These are phyloP conservation scores for Macrotus californicus DNA, from an alignment of 2,113 vertebrate genomes.

Conservation along the genomic window DNA sequence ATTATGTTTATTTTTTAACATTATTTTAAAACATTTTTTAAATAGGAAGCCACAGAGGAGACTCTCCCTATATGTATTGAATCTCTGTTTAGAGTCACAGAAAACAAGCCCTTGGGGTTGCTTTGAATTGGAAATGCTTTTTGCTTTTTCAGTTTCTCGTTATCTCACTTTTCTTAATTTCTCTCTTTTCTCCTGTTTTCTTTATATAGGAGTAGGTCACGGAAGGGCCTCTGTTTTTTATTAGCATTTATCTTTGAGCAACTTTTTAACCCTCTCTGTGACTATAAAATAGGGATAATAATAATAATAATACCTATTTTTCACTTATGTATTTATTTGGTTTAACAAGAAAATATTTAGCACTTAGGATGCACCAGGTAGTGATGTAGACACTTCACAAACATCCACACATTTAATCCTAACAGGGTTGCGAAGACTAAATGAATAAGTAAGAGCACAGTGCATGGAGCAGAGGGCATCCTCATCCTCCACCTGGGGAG, in stretches of 20 bases:
- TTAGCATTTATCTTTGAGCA: neutral
- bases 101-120: neutral
- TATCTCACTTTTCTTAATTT: neutral
- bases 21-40: neutral
- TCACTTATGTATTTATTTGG: neutral
- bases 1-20: neutral
- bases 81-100: neutral
- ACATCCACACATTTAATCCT: neutral
- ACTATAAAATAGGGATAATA: neutral
- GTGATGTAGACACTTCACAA: neutral
- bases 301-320: neutral
- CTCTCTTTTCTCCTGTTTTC: neutral
- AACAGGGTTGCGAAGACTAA: neutral
- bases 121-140: neutral
- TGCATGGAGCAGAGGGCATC: neutral
- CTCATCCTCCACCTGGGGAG: neutral
- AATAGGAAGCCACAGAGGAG: neutral
- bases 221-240: neutral
- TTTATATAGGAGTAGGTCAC: neutral
- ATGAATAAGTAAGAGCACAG: neutral
- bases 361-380: neutral
- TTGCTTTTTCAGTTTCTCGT: neutral
- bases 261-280: neutral
- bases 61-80: neutral
- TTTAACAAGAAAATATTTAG: neutral